phyloP scores from a whole-genome alignment of 2,113 vertebrate species.

The Caracal caracal region DNA sequence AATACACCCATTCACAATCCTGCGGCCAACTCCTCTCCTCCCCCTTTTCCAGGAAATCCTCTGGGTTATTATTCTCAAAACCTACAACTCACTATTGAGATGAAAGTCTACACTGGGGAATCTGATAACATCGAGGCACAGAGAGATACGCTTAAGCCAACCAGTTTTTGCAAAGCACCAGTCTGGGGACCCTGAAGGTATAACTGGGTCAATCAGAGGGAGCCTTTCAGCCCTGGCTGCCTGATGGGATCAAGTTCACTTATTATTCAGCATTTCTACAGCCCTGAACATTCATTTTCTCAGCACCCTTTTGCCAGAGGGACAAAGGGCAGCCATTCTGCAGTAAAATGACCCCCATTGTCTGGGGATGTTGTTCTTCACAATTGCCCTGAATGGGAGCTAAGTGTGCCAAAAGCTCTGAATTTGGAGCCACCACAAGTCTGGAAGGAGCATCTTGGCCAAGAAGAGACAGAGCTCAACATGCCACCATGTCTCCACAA shows the following conservation, averaged over 20 bases:
- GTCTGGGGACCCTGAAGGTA: not conserved
- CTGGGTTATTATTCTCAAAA: conserved; percentile 41
- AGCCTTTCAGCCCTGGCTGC: conserved; percentile 60
- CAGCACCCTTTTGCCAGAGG: conserved; percentile 58
- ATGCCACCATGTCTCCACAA: not conserved
- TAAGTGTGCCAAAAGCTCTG: not conserved
- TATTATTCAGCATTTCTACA: conserved; percentile 67
- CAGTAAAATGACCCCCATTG: conserved; percentile 54
- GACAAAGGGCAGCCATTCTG: conserved; percentile 60
- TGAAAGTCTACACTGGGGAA: not conserved
- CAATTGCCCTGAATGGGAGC: not conserved
- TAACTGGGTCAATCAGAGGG: conserved; percentile 51
- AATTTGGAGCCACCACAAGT: not conserved
- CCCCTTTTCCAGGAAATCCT: conserved; percentile 16
- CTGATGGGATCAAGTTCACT: conserved; percentile 72
- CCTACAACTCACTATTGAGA: not conserved
- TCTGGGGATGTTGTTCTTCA: not conserved
- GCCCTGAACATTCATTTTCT: conserved; percentile 56
- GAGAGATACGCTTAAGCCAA: not conserved
- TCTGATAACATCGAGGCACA: not conserved
- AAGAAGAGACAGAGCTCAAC: not conserved
- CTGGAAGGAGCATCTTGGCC: not conserved
- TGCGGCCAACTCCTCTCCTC: not conserved
- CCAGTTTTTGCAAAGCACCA: conserved; percentile 40
- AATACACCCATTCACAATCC: not conserved